Percentiles rank a stretch among this genome's conserved stretches.
Conservation (phyloP, 2,113 vertebrate genomes). For the Narcine bancroftii region DNA sequence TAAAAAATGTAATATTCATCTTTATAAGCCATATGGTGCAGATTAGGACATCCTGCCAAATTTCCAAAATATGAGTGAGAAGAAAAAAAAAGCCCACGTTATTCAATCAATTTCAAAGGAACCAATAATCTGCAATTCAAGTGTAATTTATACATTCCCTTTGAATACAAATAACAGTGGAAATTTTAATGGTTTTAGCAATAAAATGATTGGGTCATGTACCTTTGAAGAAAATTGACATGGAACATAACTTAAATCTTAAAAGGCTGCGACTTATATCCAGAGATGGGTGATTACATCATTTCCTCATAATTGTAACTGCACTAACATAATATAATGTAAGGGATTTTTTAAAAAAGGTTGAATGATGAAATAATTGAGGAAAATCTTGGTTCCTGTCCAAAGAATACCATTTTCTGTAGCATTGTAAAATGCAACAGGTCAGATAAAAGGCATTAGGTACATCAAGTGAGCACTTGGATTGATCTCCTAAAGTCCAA, state of each 20-base stretch:
- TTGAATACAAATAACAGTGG: not conserved
- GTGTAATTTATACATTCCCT: not conserved
- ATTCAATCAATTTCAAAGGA: not conserved
- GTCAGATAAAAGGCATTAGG: not conserved
- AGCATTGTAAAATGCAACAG: not conserved
- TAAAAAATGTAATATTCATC: not conserved
- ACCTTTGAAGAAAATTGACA: not conserved
- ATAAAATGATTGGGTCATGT: not conserved
- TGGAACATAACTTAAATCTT: not conserved
- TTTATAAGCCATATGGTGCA: not conserved
- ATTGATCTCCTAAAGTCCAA: not conserved
- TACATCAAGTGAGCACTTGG: not conserved
- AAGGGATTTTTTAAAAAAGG: not conserved
- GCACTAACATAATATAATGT: not conserved
- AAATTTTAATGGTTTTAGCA: not conserved
- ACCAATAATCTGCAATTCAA: not conserved
- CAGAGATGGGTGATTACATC: not conserved
- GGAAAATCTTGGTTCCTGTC: not conserved
- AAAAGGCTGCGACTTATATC: not conserved
- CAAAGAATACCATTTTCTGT: not conserved
- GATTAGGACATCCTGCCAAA: not conserved
- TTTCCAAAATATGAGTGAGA: not conserved
- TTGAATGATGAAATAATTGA: not conserved
- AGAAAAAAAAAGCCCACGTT: too few relatives aligned
- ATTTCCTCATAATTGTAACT: slow-evolving; percentile 10